A percentile compares a stretch with the other conserved stretches of the same genome.
These are phyloP conservation scores for Siderastrea siderea DNA, from an alignment of 92 coral and sea anemone genomes.

Conservation along the genomic window DNA sequence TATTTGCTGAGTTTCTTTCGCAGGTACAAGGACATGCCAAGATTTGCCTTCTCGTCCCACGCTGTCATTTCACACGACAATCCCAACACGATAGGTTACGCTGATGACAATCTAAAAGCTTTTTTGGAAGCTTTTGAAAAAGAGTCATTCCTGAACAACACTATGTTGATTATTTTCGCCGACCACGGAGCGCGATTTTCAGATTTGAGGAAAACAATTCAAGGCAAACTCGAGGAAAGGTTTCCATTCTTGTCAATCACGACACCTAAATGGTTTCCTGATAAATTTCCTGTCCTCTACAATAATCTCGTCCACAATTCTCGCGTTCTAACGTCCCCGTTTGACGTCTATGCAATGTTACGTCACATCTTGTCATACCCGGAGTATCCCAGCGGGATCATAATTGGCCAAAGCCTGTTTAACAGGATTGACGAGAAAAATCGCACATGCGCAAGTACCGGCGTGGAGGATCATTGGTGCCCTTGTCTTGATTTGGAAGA, in stretches of 20 bases:
- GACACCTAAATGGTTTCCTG: constrained; percentile 74
- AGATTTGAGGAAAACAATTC: background rate
- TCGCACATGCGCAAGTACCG: constrained; percentile 50
- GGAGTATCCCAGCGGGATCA: constrained; percentile 60
- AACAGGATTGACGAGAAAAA: constrained; percentile 55
- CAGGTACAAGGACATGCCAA: constrained; percentile 60
- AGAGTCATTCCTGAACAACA: constrained; percentile 57
- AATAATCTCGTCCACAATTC: background rate
- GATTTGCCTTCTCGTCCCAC: constrained; percentile 47
- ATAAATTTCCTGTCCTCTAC: constrained; percentile 56
- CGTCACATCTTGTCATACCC: constrained; percentile 85
- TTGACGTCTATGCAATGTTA: constrained; percentile 83
- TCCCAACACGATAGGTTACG: constrained; percentile 56
- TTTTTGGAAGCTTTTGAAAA: constrained; percentile 55
- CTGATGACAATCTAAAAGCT: constrained; percentile 54
- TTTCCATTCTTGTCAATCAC: constrained; percentile 74
- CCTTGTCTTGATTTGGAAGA: too few species aligned
- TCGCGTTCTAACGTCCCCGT: constrained; percentile 78
- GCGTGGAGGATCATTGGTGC: too few species aligned
- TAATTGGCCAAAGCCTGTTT: constrained; percentile 77
- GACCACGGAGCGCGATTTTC: constrained; percentile 83
- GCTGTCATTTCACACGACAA: constrained; percentile 76
- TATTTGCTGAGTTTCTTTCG: constrained; percentile 60
- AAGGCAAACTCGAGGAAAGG: constrained; percentile 76
- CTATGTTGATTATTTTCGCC: constrained; percentile 74